Evolutionary conservation across 2,113 vertebrate genomes (phyloP), one percentile per base, ranked within the genome.

Genomic region (Octodon degus): DNA sequence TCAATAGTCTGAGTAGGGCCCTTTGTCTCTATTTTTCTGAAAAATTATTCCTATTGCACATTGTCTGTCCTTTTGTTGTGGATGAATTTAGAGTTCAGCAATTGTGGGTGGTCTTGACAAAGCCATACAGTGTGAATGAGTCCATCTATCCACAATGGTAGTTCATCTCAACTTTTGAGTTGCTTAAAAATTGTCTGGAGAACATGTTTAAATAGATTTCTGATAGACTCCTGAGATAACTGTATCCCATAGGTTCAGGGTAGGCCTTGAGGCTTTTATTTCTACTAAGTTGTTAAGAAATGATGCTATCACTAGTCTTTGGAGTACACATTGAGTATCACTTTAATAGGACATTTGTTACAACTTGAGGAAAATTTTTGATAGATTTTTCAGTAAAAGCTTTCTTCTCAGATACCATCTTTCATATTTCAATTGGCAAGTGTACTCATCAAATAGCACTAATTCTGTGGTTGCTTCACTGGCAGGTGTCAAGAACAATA

Each of bases 351-450:
- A 89, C 30, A 68, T 20, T 63, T 62, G 7, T 91, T 67, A 37
- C 65, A 89, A 65, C 82, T 95, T 74, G 72, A 80, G 27, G 22
- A 86, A 22, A 62, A 53, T 92, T 87, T 90, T 89, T 92, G 85
- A 86, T 86, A 82, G 30, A 81, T 86, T 95, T 92, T 82, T 82
- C 25, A 89, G 58, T 60, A 89, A 76, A 63, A 91, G 22, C 40
- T 95, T 94, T 63, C 16, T 63, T 8, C 34, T 89, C 34, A 16
- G 62, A 17, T 76, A 53, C n/a, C 89, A 85, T 65, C 53, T 60
- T 65, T 89, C 55, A 43, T 40, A 81, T 85, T 84, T 58, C 34
- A 89, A 85, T 65, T 47, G 47, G 55, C 70, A 89, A 53, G 43
- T 89, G 20, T 81, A 43, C 24, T 91, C 19, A 40, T 67, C 22